phyloP scores from a whole-genome alignment of 2,797 vertebrate genomes.

The Hyperoplus immaculatus region DNA sequence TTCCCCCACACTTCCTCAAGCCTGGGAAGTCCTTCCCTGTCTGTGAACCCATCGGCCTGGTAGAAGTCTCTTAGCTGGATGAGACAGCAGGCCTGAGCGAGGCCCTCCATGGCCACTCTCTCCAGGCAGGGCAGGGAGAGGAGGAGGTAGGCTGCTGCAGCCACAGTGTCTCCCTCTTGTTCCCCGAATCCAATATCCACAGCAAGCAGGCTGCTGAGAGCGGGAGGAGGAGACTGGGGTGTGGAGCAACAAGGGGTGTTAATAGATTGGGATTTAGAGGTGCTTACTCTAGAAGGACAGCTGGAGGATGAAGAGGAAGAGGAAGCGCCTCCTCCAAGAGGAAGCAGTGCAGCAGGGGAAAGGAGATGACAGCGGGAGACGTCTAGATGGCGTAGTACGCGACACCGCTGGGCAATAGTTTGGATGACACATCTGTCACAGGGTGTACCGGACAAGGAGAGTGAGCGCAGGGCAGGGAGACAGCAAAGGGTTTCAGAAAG shows the following conservation, averaged over 20 bases:
- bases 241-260: constrained; percentile 32
- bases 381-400: constrained; percentile 84
- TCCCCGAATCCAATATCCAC: constrained; percentile 75
- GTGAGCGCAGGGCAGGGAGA: constrained; percentile 80
- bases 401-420: constrained; percentile 78
- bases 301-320: background rate
- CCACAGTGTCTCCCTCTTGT: constrained; percentile 18
- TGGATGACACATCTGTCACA: constrained; percentile 82
- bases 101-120: constrained; percentile 75
- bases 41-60: constrained; percentile 2
- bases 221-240: constrained; percentile 36
- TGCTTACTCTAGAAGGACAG: constrained; percentile 29
- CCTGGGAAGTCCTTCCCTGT: constrained; percentile 74
- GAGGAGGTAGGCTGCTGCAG: constrained; percentile 82
- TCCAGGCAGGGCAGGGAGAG: constrained; percentile 83
- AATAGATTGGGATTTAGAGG: constrained; percentile 3
- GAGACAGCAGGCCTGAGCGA: constrained; percentile 78
- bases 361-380: constrained; percentile 86
- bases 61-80: constrained; percentile 68
- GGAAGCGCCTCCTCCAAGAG: constrained; percentile 72
- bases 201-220: constrained; percentile 81
- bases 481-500: constrained; percentile 79
- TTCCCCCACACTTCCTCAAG: constrained; percentile 77
- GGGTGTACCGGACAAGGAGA: constrained; percentile 84
- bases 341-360: constrained; percentile 76